phyloP scores from a whole-genome alignment of 2,888 invertebrate genomes.

The Eurytoma adleriae region DNA sequence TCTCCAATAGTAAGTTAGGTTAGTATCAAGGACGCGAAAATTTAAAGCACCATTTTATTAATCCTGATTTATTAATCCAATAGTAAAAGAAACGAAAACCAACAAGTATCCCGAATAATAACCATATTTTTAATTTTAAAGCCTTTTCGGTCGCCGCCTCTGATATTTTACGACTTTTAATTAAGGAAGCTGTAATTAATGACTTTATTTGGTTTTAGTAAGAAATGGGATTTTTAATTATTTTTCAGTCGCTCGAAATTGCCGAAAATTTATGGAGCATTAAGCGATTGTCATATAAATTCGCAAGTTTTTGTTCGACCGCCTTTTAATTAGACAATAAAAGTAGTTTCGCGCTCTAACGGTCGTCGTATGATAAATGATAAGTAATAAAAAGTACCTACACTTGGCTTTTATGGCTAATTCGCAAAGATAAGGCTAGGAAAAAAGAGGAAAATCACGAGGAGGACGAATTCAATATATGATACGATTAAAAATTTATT shows the following conservation, averaged over 20 bases:
- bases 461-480: conserved; percentile 14
- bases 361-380: neutral
- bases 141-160: too few relatives aligned
- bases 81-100: too few relatives aligned
- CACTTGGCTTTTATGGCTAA: neutral
- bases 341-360: too few relatives aligned
- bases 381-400: neutral
- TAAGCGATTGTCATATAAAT: conserved; percentile 19
- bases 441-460: neutral
- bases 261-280: conserved; percentile 35
- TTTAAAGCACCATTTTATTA: conserved; percentile 3
- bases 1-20: conserved; percentile 27
- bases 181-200: conserved; percentile 1
- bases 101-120: too few relatives aligned
- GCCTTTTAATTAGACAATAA: conserved; percentile 12
- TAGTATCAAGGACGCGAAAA: conserved; percentile 5
- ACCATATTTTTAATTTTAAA: too few relatives aligned
- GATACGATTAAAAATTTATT: neutral
- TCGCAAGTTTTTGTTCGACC: conserved; percentile 13
- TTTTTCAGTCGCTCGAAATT: neutral
- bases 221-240: conserved; percentile 18
- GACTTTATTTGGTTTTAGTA: conserved; percentile 1
- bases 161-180: neutral
- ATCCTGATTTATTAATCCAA: too few relatives aligned
- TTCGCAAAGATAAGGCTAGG: neutral